These are phyloP conservation scores for Zaprionus tsacasi DNA, from an alignment of 1,140 invertebrate genomes.

Conservation along the genomic window DNA sequence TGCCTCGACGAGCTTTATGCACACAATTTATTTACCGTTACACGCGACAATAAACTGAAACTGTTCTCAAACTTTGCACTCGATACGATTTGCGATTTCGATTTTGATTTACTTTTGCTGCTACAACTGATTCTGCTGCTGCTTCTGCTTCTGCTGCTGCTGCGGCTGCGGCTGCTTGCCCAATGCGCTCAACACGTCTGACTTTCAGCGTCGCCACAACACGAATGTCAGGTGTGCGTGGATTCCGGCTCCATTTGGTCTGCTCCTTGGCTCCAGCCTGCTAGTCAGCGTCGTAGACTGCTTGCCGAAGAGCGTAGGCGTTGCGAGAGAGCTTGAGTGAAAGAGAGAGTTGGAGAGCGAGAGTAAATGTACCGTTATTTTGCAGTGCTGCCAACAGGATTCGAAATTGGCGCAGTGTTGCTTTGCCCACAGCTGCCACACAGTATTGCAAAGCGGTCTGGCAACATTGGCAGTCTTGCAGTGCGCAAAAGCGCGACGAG, in stretches of 20 bases:
- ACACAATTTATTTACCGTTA: constrained; percentile 4
- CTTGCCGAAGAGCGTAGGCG: constrained; percentile 45
- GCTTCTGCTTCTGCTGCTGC: constrained; percentile 9
- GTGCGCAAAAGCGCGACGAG: constrained; percentile 49
- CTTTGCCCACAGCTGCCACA: constrained; percentile 36
- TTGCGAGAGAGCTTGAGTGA: constrained; percentile 22
- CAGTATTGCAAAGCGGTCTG: constrained; percentile 59
- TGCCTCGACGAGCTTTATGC: neutral
- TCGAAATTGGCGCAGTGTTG: constrained; percentile 46
- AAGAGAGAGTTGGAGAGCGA: neutral
- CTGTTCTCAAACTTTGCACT: constrained; percentile 8
- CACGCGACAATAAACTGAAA: neutral
- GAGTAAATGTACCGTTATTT: constrained; percentile 59
- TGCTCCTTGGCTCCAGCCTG: constrained; percentile 36
- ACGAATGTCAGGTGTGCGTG: constrained; percentile 80
- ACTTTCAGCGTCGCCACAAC: constrained; percentile 79
- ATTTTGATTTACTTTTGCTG: constrained; percentile 11
- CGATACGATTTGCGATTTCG: constrained; percentile 4
- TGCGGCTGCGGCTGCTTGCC: constrained; percentile 16
- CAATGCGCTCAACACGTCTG: constrained; percentile 73
- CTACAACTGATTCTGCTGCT: constrained; percentile 8
- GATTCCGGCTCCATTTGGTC: constrained; percentile 67
- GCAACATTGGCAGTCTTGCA: neutral
- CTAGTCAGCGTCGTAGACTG: constrained; percentile 9
- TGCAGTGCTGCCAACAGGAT: constrained; percentile 56